These are phyloP conservation scores for Pelecanus crispus DNA, from an alignment of 2,113 vertebrate species.

Conservation along the genomic window DNA sequence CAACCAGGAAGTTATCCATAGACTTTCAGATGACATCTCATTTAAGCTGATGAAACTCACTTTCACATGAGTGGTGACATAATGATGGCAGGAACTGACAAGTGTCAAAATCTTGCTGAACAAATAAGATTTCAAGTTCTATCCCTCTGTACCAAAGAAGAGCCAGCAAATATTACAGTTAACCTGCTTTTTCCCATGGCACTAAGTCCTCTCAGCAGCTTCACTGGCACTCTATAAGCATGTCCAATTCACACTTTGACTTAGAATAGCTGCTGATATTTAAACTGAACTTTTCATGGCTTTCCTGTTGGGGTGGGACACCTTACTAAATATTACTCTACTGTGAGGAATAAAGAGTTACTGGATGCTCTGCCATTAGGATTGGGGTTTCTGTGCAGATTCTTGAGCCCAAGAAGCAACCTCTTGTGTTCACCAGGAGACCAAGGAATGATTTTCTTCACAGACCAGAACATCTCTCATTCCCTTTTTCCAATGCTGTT, in stretches of 20 bases:
- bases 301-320: background rate
- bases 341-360: background rate
- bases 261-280: background rate
- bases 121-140: conserved; percentile 14
- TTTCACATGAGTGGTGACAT: conserved; percentile 46
- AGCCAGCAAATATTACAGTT: conserved; percentile 28
- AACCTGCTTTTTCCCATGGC: background rate
- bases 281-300: background rate
- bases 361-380: background rate
- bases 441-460: background rate
- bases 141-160: background rate
- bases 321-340: background rate
- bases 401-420: background rate
- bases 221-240: background rate
- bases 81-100: conserved; percentile 40
- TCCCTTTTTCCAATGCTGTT: background rate
- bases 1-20: conserved; percentile 38
- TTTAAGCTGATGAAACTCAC: conserved; percentile 38
- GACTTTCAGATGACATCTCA: conserved; percentile 5
- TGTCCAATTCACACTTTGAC: background rate
- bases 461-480: background rate
- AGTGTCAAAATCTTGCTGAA: conserved; percentile 53
- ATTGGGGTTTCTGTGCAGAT: background rate
- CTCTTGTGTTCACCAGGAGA: background rate
- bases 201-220: background rate